These are phyloP conservation scores for Musca vetustissima DNA, from an alignment of 1,140 invertebrate species.

Conservation along the genomic window DNA sequence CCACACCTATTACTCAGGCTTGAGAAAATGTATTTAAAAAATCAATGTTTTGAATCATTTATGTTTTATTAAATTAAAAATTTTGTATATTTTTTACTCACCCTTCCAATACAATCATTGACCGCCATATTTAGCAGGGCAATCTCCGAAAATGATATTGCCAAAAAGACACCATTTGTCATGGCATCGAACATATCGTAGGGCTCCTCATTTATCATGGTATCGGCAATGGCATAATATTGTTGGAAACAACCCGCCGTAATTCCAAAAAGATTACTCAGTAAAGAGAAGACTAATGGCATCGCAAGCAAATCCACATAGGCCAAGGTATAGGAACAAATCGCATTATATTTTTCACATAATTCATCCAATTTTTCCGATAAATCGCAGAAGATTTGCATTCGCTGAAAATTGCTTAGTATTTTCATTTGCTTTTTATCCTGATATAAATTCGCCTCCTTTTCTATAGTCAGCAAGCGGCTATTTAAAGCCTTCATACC, in stretches of 20 bases:
- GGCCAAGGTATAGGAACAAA: constrained; percentile 33
- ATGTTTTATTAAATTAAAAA: too few species aligned
- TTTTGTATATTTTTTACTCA: neutral
- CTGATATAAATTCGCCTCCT: constrained; percentile 41
- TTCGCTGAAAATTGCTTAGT: constrained; percentile 41
- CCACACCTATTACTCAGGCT: too few species aligned
- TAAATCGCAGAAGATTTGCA: constrained; percentile 39
- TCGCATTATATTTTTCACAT: constrained; percentile 32
- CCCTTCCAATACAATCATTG: neutral
- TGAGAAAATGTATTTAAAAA: too few species aligned
- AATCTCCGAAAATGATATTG: constrained; percentile 43
- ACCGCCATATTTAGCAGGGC: constrained; percentile 28
- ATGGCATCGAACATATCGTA: constrained; percentile 43
- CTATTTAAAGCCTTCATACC: constrained; percentile 37
- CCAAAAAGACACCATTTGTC: constrained; percentile 42
- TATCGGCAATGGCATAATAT: constrained; percentile 43
- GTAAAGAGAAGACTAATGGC: constrained; percentile 41
- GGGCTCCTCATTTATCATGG: constrained; percentile 34
- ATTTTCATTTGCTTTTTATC: constrained; percentile 27
- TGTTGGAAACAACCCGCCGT: constrained; percentile 43
- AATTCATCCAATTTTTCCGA: constrained; percentile 44
- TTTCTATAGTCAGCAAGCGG: constrained; percentile 29
- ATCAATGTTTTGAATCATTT: too few species aligned
- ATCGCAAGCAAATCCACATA: constrained; percentile 38
- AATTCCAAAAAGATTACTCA: constrained; percentile 47